Percentiles rank a stretch among this genome's conserved stretches.
These are phyloP conservation scores for Plutella xylostella DNA, from an alignment of 2,888 invertebrate genomes.

Conservation along the genomic window DNA sequence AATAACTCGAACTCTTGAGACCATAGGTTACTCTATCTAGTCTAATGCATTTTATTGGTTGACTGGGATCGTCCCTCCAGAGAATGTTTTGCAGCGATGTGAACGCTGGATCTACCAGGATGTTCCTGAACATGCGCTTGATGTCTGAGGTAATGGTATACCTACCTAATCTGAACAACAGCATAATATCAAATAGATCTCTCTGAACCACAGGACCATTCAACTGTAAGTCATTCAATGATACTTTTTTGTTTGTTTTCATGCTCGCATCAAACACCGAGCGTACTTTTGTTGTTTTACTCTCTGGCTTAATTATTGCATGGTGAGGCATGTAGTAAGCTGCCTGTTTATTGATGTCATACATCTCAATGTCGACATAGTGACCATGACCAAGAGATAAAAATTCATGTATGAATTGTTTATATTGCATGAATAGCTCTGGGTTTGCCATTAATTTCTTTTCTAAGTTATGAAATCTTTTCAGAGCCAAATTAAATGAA, in stretches of 20 bases:
- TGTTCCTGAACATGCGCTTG: constrained; percentile 17
- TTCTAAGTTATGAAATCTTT: not conserved
- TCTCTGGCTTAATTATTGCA: constrained; percentile 9
- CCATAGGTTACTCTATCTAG: constrained; percentile 2
- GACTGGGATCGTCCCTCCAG: not conserved
- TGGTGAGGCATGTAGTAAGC: constrained; percentile 11
- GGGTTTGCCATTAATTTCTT: constrained; percentile 11
- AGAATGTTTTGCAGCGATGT: constrained; percentile 5
- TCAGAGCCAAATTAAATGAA: not conserved
- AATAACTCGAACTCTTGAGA: not conserved
- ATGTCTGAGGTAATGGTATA: constrained; percentile 16
- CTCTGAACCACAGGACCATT: constrained; percentile 15
- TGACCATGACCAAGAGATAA: constrained; percentile 10
- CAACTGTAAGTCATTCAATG: constrained; percentile 10
- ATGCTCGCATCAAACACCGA: constrained; percentile 8
- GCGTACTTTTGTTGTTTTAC: constrained; percentile 2
- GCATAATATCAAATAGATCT: constrained; percentile 17
- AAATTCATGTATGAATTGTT: constrained; percentile 13
- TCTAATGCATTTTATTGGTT: not conserved
- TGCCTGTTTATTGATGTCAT: constrained; percentile 7
- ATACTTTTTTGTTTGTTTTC: constrained; percentile 10
- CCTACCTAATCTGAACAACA: constrained; percentile 12
- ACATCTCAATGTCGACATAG: constrained; percentile 5
- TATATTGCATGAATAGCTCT: constrained; percentile 6
- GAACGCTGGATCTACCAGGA: constrained; percentile 5